These are phyloP conservation scores for Poecilia wingei DNA, from an alignment of 2,797 vertebrate genomes.

Conservation along the genomic window DNA sequence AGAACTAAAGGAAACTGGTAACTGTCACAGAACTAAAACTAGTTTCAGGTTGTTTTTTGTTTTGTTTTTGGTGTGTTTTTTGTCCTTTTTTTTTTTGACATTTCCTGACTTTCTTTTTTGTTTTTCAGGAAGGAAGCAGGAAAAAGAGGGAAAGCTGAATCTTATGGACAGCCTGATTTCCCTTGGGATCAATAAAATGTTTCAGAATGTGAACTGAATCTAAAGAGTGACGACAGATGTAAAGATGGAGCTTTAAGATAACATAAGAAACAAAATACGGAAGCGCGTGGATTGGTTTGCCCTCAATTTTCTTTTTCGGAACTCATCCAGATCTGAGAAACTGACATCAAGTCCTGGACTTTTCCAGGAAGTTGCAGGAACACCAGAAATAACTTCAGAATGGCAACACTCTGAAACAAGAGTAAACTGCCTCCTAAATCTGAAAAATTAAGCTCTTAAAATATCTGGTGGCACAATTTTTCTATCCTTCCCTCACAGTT, in stretches of 20 bases:
- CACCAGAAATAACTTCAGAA: not conserved
- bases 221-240: not conserved
- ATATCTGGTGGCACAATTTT: too few species aligned
- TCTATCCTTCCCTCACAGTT: too few species aligned
- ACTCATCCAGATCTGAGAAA: not conserved
- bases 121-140: conserved; percentile 1
- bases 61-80: too few species aligned
- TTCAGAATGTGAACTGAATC: not conserved
- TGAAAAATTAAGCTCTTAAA: not conserved
- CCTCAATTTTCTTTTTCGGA: not conserved
- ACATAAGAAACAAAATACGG: not conserved
- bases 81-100: not conserved
- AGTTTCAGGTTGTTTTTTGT: not conserved
- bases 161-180: too few species aligned
- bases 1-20: not conserved
- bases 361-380: not conserved
- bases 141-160: too few species aligned
- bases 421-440: not conserved
- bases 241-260: not conserved
- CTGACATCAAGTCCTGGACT: not conserved
- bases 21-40: not conserved
- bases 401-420: not conserved
- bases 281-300: not conserved
- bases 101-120: not conserved
- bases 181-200: too few species aligned